Evolutionary conservation across 2,113 vertebrate species (phyloP).

Genomic region (Anthoscopus minutus): DNA sequence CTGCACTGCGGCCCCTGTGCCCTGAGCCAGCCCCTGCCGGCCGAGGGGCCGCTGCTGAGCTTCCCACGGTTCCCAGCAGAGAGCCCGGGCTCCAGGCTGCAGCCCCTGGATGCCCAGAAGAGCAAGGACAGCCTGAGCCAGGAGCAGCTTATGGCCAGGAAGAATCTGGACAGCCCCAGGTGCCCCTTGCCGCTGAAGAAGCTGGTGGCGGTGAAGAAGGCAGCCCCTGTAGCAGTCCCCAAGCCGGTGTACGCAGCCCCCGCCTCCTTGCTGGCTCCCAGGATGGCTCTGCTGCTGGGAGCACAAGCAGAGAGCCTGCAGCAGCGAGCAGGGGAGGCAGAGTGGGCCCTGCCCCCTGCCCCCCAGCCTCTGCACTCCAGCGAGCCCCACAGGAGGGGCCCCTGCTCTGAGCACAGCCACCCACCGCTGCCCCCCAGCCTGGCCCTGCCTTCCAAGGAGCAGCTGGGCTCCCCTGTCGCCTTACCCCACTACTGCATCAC

Average conservation of each 20-base stretch:
- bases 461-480: accelerated
- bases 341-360: constrained; percentile 49
- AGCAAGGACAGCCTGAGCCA: constrained; percentile 13
- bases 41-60: constrained; percentile 44
- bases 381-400: constrained; percentile 22
- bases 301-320: constrained; percentile 43
- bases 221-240: constrained; percentile 73
- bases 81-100: background rate
- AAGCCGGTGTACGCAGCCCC: constrained; percentile 81
- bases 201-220: constrained; percentile 14
- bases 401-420: constrained; percentile 39
- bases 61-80: constrained; percentile 62
- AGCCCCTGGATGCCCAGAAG: background rate
- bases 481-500: constrained; percentile 17
- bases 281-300: constrained; percentile 59
- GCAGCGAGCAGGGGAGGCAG: constrained; percentile 59
- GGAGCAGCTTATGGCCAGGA: constrained; percentile 49
- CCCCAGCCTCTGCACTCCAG: background rate
- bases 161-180: constrained; percentile 58
- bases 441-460: constrained; percentile 57
- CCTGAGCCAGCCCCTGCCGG: constrained; percentile 46
- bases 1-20: background rate
- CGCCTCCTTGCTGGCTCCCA: constrained; percentile 69
- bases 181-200: constrained; percentile 39
- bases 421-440: constrained; percentile 33